Conservation (phyloP, 2,797 vertebrate species). For the Melanotaenia parkinsoni region DNA sequence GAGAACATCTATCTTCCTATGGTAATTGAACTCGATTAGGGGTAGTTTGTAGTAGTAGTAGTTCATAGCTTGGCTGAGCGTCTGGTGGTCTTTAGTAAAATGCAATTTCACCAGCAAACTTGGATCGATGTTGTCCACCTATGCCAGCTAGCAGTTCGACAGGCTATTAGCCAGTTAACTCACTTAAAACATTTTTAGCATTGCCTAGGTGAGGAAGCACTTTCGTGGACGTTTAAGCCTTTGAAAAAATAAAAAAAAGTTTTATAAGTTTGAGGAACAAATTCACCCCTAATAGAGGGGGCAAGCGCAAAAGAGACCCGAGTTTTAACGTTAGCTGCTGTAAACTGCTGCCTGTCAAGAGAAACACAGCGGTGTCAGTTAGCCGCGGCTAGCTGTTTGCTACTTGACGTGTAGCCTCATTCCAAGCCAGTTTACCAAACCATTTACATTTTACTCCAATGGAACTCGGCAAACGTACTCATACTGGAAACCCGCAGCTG, state of each 20-base stretch:
- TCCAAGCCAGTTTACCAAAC: neutral
- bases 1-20: neutral
- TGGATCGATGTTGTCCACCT: constrained; percentile 22
- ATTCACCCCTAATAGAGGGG: neutral
- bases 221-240: neutral
- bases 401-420: constrained; percentile 7
- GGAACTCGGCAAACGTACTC: fast-evolving
- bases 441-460: neutral
- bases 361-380: constrained; percentile 43
- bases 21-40: neutral
- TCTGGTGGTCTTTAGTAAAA: neutral
- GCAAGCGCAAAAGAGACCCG: no score
- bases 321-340: constrained; percentile 21
- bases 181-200: neutral
- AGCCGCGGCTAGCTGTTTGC: constrained; percentile 52
- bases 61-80: neutral
- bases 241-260: neutral
- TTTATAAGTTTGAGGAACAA: neutral
- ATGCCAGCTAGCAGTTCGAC: constrained; percentile 47
- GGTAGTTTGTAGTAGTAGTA: neutral
- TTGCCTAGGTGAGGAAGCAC: fast-evolving
- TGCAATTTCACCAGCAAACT: constrained; percentile 25
- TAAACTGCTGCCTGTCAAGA: constrained; percentile 30
- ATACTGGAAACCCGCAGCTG: fast-evolving
- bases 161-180: constrained; percentile 36